A percentile compares a stretch with the other conserved stretches of the same genome.
These are phyloP conservation scores for Lutraria rhynchaena DNA, from an alignment of 1,140 invertebrate species.

Conservation along the genomic window DNA sequence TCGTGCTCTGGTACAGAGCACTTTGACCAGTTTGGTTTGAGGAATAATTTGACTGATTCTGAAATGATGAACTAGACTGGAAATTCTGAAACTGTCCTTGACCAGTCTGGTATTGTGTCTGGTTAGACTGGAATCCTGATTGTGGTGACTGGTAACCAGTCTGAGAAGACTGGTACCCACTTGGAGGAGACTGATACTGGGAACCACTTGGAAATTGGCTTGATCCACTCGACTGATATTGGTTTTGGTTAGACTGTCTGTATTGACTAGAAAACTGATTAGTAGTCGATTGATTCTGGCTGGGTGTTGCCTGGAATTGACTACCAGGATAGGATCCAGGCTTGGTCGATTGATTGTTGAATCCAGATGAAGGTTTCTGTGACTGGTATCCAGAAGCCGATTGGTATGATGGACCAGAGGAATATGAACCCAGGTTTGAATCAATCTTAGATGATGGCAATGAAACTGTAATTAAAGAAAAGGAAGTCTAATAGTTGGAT, in stretches of 20 bases:
- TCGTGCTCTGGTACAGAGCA: constrained; percentile 60
- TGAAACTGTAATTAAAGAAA: constrained; percentile 24
- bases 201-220: constrained; percentile 35
- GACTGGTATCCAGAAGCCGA: constrained; percentile 22
- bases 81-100: constrained; percentile 62
- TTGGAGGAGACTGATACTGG: constrained; percentile 52
- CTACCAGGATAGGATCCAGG: constrained; percentile 64
- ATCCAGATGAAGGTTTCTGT: constrained; percentile 42
- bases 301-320: constrained; percentile 66
- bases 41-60: constrained; percentile 67
- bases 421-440: constrained; percentile 24
- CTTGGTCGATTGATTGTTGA: constrained; percentile 47
- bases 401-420: constrained; percentile 7
- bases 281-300: constrained; percentile 59
- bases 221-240: constrained; percentile 62
- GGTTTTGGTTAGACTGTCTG: constrained; percentile 61
- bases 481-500: neutral
- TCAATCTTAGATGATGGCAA: constrained; percentile 38
- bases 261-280: constrained; percentile 54
- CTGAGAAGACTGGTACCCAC: constrained; percentile 43
- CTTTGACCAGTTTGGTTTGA: constrained; percentile 62
- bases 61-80: constrained; percentile 71
- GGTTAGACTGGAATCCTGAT: constrained; percentile 44
- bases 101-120: constrained; percentile 61
- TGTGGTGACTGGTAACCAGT: constrained; percentile 31